phyloP scores from a whole-genome alignment of 2,113 vertebrate species.

The Ictidomys tridecemlineatus region DNA sequence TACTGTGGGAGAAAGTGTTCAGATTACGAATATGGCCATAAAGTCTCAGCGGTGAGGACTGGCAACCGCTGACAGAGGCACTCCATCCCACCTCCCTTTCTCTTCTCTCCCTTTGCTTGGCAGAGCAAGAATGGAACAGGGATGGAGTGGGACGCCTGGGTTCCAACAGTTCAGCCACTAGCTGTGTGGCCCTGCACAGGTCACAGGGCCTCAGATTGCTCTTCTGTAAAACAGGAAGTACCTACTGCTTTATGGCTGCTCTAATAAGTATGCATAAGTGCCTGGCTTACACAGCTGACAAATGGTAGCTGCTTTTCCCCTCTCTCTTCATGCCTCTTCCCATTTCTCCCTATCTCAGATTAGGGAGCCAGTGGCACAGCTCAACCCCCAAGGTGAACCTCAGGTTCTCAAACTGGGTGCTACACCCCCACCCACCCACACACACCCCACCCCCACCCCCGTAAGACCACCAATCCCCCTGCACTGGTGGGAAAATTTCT shows the following conservation, averaged over 20 bases:
- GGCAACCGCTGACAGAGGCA: background rate
- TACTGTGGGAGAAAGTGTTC: slow-evolving; percentile 88
- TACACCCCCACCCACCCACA: background rate
- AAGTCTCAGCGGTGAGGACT: background rate
- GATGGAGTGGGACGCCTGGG: background rate
- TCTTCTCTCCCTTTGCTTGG: background rate
- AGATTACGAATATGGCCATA: background rate
- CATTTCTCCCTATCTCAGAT: background rate
- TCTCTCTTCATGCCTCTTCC: background rate
- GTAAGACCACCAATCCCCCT: background rate
- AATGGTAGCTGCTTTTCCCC: background rate
- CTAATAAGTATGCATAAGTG: background rate
- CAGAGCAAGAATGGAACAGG: background rate
- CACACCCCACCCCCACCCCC: too few relatives aligned
- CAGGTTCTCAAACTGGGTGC: background rate
- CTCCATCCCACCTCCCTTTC: background rate
- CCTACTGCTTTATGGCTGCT: background rate
- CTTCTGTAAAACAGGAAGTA: background rate
- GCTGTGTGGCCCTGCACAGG: background rate
- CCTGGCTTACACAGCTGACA: fast-evolving
- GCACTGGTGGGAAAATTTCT: background rate
- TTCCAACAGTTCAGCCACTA: background rate
- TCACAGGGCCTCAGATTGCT: background rate
- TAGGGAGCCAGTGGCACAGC: background rate
- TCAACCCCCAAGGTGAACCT: fast-evolving